Evolutionary conservation across 2,797 vertebrate species (phyloP).

Genomic region (Periparus ater): DNA sequence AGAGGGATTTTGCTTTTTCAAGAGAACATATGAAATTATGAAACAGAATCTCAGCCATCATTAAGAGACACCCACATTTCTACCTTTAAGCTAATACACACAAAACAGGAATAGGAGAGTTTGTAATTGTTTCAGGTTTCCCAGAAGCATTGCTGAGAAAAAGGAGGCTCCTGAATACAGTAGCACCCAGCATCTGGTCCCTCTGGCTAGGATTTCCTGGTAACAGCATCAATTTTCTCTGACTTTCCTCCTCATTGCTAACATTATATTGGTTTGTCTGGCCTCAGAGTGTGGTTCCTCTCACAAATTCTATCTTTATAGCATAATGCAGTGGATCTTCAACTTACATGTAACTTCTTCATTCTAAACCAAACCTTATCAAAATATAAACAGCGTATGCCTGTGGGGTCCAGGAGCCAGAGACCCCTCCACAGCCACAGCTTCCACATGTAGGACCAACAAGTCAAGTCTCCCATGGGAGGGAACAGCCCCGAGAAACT

Average conservation of each 20-base stretch:
- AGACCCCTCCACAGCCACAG: neutral
- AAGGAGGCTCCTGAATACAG: neutral
- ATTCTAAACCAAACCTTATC: neutral
- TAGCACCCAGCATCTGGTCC: neutral
- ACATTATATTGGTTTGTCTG: neutral
- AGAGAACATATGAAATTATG: neutral
- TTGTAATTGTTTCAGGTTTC: neutral
- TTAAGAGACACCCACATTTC: neutral
- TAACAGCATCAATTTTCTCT: neutral
- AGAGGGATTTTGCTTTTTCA: neutral
- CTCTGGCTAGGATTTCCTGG: neutral
- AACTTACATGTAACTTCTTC: neutral
- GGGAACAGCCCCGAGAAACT: neutral
- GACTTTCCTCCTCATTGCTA: neutral
- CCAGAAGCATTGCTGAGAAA: neutral
- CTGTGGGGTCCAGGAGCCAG: neutral
- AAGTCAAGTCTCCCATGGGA: neutral
- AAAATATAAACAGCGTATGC: neutral
- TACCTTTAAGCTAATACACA: neutral
- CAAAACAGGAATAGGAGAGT: neutral
- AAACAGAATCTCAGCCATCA: neutral
- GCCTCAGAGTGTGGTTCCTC: neutral
- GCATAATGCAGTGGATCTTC: neutral
- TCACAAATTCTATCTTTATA: neutral
- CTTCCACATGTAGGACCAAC: fast-evolving